Conservation (phyloP, 2,888 invertebrate genomes). For the Plemyria rubiginata region DNA sequence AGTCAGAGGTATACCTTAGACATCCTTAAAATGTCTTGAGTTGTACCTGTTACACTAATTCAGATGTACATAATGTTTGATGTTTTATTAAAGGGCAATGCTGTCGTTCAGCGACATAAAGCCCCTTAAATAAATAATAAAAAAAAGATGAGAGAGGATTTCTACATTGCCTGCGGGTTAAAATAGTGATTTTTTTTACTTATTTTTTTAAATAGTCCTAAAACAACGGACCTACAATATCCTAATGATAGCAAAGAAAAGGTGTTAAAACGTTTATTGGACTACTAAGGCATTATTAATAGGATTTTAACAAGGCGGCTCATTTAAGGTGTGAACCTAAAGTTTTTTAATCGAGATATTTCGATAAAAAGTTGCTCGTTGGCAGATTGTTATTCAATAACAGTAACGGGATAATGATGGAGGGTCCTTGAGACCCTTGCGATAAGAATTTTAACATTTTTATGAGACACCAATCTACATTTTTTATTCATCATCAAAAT, state of each 20-base stretch:
- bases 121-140: too few species aligned
- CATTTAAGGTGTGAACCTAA: constrained; percentile 72
- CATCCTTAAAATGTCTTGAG: too few species aligned
- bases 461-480: not conserved
- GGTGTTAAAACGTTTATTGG: constrained; percentile 85
- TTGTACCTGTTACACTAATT: too few species aligned
- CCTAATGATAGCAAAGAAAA: constrained; percentile 82
- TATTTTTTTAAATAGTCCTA: constrained; percentile 35
- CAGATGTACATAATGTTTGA: too few species aligned
- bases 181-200: not conserved
- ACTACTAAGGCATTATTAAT: constrained; percentile 81
- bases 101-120: too few species aligned
- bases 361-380: constrained; percentile 29
- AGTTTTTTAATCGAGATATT: constrained; percentile 32
- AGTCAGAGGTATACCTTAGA: too few species aligned
- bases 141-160: not conserved
- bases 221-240: constrained; percentile 64
- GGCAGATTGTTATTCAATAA: constrained; percentile 28
- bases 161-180: too few species aligned
- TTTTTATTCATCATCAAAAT: not conserved
- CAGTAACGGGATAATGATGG: constrained; percentile 25
- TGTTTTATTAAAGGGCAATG: too few species aligned
- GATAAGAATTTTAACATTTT: constrained; percentile 10
- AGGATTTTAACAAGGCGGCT: constrained; percentile 82
- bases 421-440: constrained; percentile 2